Evolutionary conservation across 1,140 invertebrate species (phyloP).

Genomic region (Nebria ingens): DNA sequence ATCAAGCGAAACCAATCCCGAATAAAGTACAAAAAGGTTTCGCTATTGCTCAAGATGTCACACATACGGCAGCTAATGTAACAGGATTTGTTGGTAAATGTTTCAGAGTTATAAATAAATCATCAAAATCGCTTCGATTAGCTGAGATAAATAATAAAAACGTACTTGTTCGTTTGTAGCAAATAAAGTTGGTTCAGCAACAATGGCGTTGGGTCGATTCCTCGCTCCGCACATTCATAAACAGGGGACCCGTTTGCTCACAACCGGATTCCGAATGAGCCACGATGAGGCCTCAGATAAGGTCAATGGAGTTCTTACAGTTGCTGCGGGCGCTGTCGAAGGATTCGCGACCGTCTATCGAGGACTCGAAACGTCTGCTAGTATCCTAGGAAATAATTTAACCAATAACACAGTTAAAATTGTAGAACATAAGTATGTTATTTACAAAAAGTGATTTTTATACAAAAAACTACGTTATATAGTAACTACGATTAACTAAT

Average conservation of each 20-base stretch:
- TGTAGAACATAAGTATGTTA: constrained; percentile 60
- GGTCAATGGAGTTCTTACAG: constrained; percentile 50
- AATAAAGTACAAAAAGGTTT: constrained; percentile 43
- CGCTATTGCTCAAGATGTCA: constrained; percentile 50
- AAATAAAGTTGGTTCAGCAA: constrained; percentile 50
- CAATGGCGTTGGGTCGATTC: constrained; percentile 46
- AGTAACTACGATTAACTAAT: too few species aligned
- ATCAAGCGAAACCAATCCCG: constrained; percentile 34
- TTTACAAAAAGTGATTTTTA: too few species aligned
- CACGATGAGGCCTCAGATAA: constrained; percentile 43
- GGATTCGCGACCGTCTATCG: constrained; percentile 57
- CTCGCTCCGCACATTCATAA: constrained; percentile 56
- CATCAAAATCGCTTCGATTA: background rate
- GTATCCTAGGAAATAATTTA: constrained; percentile 48
- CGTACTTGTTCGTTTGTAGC: constrained; percentile 34
- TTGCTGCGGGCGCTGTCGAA: constrained; percentile 55
- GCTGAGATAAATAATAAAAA: background rate
- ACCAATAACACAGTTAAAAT: constrained; percentile 59
- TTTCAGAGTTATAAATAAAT: constrained; percentile 7
- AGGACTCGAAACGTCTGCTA: constrained; percentile 54
- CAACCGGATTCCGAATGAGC: constrained; percentile 40
- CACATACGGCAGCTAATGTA: constrained; percentile 46
- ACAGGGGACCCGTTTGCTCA: constrained; percentile 47
- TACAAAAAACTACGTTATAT: too few species aligned
- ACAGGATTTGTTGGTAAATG: constrained; percentile 47